These are phyloP conservation scores for Drosophila arawakana DNA, from an alignment of 1,140 invertebrate species.

Conservation along the genomic window DNA sequence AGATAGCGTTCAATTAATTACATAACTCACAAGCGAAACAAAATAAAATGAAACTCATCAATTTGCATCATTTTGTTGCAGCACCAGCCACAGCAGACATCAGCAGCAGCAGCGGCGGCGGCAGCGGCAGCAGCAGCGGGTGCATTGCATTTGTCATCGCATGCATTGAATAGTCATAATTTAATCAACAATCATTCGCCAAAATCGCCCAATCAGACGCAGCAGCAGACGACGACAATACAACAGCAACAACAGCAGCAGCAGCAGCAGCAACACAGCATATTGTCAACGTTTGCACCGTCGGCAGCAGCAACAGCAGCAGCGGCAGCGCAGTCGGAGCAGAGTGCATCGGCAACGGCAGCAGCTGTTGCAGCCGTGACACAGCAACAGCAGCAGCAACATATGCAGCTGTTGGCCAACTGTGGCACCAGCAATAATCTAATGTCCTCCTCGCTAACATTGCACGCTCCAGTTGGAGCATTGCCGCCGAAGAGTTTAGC, in stretches of 20 bases:
- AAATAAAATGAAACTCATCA: background rate
- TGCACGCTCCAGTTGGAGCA: constrained; percentile 67
- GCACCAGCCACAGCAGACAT: constrained; percentile 57
- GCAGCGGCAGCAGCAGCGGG: constrained; percentile 57
- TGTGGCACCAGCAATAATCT: constrained; percentile 69
- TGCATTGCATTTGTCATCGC: constrained; percentile 81
- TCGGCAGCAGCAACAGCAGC: constrained; percentile 43
- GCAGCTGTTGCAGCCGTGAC: constrained; percentile 79
- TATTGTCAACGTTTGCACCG: constrained; percentile 72
- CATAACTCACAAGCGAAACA: background rate
- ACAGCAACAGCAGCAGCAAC: constrained; percentile 81
- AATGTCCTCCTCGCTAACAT: constrained; percentile 81
- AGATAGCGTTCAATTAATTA: constrained; percentile 19
- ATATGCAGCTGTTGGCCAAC: constrained; percentile 75
- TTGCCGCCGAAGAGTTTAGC: constrained; percentile 76
- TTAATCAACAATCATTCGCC: constrained; percentile 84
- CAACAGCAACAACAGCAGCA: constrained; percentile 53
- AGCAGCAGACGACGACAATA: constrained; percentile 55
- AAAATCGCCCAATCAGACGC: constrained; percentile 83
- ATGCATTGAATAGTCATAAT: constrained; percentile 84
- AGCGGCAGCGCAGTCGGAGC: constrained; percentile 26
- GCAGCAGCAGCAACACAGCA: constrained; percentile 38
- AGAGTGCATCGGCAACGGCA: constrained; percentile 57
- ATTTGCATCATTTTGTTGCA: constrained; percentile 53
- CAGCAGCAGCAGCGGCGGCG: constrained; percentile 64